Conservation (phyloP, 2,888 invertebrate species). For the Notocelia uddmanniana region DNA sequence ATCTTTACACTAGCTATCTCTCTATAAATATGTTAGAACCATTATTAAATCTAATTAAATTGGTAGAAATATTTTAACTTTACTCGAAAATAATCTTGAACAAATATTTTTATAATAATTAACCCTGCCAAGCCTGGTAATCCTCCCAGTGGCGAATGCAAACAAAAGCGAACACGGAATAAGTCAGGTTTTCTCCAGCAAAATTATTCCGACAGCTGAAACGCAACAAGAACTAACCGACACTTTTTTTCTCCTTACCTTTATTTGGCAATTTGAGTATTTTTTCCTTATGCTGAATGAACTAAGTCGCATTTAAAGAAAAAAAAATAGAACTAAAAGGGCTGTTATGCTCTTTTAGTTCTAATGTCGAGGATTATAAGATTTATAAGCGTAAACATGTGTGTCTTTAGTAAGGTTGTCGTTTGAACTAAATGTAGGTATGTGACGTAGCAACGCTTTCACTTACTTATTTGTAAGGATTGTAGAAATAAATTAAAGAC, state of each 20-base stretch:
- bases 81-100: no score
- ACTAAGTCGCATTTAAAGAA: neutral
- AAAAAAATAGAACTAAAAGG: no score
- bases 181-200: conserved; percentile 22
- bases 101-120: no score
- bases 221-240: neutral
- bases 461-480: conserved; percentile 22
- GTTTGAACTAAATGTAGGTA: conserved; percentile 23
- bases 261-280: neutral
- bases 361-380: neutral
- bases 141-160: no score
- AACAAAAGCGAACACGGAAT: conserved; percentile 27
- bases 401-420: conserved; percentile 10
- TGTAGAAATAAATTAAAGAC: conserved; percentile 15
- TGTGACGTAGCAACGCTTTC: conserved; percentile 12
- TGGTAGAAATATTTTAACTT: no score
- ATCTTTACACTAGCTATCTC: no score
- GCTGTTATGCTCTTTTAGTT: neutral
- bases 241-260: neutral
- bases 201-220: conserved; percentile 26
- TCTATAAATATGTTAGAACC: no score
- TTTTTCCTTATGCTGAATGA: neutral
- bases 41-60: no score
- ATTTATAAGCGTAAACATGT: conserved; percentile 16
- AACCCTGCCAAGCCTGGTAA: no score